Conservation (phyloP, 2,797 vertebrate species). For the Benthosema pterotum region DNA sequence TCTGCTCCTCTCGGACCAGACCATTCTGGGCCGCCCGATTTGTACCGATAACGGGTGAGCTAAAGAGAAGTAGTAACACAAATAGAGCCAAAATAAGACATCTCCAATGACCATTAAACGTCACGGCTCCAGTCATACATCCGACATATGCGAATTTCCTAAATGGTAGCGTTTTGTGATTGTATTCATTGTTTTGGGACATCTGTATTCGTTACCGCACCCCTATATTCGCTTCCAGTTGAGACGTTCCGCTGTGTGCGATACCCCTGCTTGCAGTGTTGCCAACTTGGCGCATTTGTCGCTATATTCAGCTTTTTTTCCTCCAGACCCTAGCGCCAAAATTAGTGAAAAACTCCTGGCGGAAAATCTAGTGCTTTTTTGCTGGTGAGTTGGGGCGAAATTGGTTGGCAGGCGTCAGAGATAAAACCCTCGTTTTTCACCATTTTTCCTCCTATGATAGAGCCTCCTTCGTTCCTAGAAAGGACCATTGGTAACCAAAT, state of each 20-base stretch:
- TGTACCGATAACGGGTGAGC: slow-evolving; percentile 29
- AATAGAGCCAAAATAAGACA: background rate
- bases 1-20: no score
- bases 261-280: slow-evolving; percentile 1
- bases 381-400: no score
- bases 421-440: no score
- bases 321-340: no score
- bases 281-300: no score
- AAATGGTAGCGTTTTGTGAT: accelerated
- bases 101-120: accelerated
- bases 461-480: no score
- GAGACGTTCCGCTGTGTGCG: slow-evolving; percentile 63
- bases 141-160: accelerated
- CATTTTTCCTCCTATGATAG: no score
- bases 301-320: no score
- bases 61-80: background rate
- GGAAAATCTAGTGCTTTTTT: no score
- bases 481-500: no score
- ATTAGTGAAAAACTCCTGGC: no score
- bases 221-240: slow-evolving; percentile 59
- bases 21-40: slow-evolving; percentile 53
- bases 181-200: background rate
- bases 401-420: no score
- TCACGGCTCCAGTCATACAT: accelerated
- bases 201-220: slow-evolving; percentile 16